Percentiles rank a stretch among this genome's conserved stretches.
These are phyloP conservation scores for Calephelis virginiensis DNA, from an alignment of 1,140 invertebrate species.

Conservation along the genomic window DNA sequence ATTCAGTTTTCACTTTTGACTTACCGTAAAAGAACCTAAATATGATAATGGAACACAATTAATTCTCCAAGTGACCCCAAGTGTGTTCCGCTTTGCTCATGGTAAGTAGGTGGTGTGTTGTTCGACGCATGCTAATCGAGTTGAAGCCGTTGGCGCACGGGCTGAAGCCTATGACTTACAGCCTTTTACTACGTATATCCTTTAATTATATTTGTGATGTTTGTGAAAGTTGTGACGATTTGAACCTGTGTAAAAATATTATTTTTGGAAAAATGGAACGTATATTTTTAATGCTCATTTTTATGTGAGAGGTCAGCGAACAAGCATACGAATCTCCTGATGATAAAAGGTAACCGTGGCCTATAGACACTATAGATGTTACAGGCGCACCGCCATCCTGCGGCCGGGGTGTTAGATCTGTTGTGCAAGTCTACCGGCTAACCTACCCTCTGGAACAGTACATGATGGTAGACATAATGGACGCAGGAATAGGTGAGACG, in stretches of 20 bases:
- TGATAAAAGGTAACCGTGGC: no score
- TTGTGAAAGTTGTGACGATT: conserved; percentile 53
- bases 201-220: conserved; percentile 57
- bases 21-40: conserved; percentile 77
- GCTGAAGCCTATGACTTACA: conserved; percentile 55
- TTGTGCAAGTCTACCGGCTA: no score
- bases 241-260: background rate
- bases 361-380: no score
- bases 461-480: no score
- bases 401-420: no score
- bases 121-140: conserved; percentile 59
- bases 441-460: no score
- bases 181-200: conserved; percentile 55
- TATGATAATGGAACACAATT: conserved; percentile 78
- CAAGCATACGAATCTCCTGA: no score
- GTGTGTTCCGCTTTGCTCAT: conserved; percentile 73
- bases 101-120: conserved; percentile 60
- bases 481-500: no score
- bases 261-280: background rate
- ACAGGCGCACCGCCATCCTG: no score
- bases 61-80: conserved; percentile 72
- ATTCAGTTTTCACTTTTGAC: conserved; percentile 77
- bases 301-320: no score
- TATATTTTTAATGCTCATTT: no score
- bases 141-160: conserved; percentile 40